phyloP scores from a whole-genome alignment of 2,113 vertebrate genomes.

The Cyanistes caeruleus region DNA sequence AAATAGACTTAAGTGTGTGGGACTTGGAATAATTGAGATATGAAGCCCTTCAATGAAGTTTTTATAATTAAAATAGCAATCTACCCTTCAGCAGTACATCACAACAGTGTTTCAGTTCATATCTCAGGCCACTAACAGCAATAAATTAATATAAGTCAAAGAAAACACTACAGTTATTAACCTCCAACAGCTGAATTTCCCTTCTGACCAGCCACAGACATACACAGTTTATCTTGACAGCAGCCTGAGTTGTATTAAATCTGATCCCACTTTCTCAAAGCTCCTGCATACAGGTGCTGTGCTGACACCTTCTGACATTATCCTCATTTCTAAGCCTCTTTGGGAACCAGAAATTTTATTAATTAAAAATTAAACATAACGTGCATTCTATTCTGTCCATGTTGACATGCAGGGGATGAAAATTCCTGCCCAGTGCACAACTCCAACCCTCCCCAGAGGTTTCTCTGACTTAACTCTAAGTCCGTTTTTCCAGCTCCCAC shows the following conservation, averaged over 20 bases:
- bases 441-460: not conserved
- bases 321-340: not conserved
- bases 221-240: not conserved
- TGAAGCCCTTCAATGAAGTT: not conserved
- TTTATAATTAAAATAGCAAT: slow-evolving; percentile 16
- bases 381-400: not conserved
- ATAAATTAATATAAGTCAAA: not conserved
- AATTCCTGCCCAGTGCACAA: not conserved
- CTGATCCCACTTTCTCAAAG: not conserved
- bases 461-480: not conserved
- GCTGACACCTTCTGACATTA: not conserved
- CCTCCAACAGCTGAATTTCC: not conserved
- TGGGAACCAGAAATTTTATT: not conserved
- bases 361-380: not conserved
- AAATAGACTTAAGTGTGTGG: not conserved
- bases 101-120: not conserved
- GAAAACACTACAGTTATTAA: not conserved
- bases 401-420: not conserved
- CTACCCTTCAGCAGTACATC: not conserved
- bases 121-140: not conserved
- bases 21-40: not conserved
- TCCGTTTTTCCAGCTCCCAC: not conserved
- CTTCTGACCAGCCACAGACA: not conserved
- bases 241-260: not conserved
- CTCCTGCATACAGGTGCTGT: not conserved